Evolutionary conservation across 2,888 invertebrate genomes (phyloP).

Genomic region (Eucriotettix oculatus): DNA sequence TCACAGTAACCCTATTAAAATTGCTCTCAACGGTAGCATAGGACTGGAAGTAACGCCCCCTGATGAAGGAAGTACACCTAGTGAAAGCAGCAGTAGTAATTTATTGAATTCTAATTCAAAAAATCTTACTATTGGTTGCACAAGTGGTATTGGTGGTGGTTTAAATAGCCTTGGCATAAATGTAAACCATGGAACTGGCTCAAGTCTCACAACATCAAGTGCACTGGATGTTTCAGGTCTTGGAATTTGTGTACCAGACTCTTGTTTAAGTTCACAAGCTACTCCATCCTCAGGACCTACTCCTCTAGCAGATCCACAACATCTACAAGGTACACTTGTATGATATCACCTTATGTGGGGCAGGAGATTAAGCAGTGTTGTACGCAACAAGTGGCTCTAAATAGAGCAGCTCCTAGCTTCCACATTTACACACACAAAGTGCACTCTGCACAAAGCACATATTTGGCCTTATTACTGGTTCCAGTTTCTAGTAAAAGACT

Average conservation of each 20-base stretch:
- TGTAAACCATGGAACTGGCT: not conserved
- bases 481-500: too few relatives aligned
- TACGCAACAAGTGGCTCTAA: conserved; percentile 57
- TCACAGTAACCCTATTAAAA: conserved; percentile 61
- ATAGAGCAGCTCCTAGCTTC: conserved; percentile 5
- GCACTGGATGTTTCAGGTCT: conserved; percentile 15
- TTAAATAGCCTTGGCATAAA: conserved; percentile 16
- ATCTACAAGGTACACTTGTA: conserved; percentile 81
- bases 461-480: too few relatives aligned
- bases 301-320: conserved; percentile 43
- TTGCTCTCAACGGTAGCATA: conserved; percentile 71
- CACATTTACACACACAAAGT: conserved; percentile 1
- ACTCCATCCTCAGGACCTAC: conserved; percentile 25
- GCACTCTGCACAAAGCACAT: too few relatives aligned
- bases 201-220: not conserved
- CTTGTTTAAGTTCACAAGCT: conserved; percentile 29
- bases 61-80: conserved; percentile 40
- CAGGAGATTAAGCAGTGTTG: conserved; percentile 64
- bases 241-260: conserved; percentile 26
- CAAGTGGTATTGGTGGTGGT: conserved; percentile 27
- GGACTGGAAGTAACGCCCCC: conserved; percentile 60
- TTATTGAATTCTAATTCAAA: conserved; percentile 10
- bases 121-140: conserved; percentile 1
- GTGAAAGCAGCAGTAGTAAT: conserved; percentile 33
- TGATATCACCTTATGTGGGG: conserved; percentile 91